phyloP scores from a whole-genome alignment of 2,888 invertebrate species.

The Isoperla grammatica region DNA sequence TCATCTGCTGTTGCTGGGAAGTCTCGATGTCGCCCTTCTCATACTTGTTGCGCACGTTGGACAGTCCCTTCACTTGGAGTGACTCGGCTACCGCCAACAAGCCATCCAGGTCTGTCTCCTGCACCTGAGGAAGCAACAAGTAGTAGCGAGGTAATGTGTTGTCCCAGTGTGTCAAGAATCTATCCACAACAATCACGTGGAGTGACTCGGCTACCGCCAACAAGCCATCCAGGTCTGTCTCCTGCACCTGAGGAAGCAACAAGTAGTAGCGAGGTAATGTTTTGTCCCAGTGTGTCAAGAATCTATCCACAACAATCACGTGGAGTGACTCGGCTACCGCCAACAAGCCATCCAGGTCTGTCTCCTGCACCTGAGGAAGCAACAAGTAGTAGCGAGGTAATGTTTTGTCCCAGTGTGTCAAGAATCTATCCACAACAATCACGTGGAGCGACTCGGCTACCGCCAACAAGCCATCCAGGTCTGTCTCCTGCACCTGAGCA shows the following conservation, averaged over 20 bases:
- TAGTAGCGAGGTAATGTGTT: too few relatives aligned
- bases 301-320: too few relatives aligned
- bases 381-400: too few relatives aligned
- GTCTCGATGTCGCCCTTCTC: slow-evolving; percentile 34
- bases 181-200: too few relatives aligned
- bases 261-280: too few relatives aligned
- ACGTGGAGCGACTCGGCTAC: slow-evolving; percentile 46
- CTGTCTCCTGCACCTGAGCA: slow-evolving; percentile 41
- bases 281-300: too few relatives aligned
- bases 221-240: slow-evolving; percentile 44
- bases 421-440: too few relatives aligned
- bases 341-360: slow-evolving; percentile 44
- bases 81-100: slow-evolving; percentile 45
- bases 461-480: slow-evolving; percentile 43
- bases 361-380: slow-evolving; percentile 43
- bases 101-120: slow-evolving; percentile 44
- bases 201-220: slow-evolving; percentile 45
- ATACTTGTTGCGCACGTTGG: slow-evolving; percentile 41
- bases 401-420: too few relatives aligned
- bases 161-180: too few relatives aligned
- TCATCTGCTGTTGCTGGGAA: slow-evolving; percentile 1
- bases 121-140: slow-evolving; percentile 34
- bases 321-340: slow-evolving; percentile 45
- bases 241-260: slow-evolving; percentile 42
- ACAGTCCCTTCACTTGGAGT: slow-evolving; percentile 47